Base-by-base conservation (phyloP, 2,797 vertebrate genomes). In the Liparis tanakae region DNA sequence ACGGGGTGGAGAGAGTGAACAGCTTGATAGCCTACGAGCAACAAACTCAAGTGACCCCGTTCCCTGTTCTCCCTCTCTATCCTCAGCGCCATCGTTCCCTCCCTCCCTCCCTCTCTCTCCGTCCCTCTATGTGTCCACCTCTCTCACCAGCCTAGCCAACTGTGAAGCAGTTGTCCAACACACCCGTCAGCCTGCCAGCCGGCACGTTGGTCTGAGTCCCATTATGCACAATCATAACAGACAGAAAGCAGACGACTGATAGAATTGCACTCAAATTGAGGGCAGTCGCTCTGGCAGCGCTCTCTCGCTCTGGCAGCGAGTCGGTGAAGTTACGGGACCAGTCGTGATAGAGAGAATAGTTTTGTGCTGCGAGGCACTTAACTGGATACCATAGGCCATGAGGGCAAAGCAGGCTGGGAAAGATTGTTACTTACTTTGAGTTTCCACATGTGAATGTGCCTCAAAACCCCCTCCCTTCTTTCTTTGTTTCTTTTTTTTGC, bases 21-120 rank as follows among this genome's bases (percentile, higher is more conserved):
- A 65, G 83, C 90, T 83, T 87, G 88, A 94, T 92, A 92, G 93
- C 90, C 89, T 91, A 90, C 83, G 90, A 92, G 92, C 88, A 94
- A 93, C 88, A 93, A 95, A 95, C 94, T 94, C 91, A 86, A 93
- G 90, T 94, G 92, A 95, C 92, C 94, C 91, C 87, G 70, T 89
- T 93, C 88, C 83, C 69, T 67, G 76, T 79, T 85, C 82, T 88
- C 80, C 70, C 76, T 82, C 86, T 90, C 86, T 77, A 82, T 87
- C 87, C 87, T 78, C 83, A 76, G 63, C 80, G 81, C 84, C 60
- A 74, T 76, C 72, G 41, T 74, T 90, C 82, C 74, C 80, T 89
- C 86, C 81, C 79, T 87, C 82, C 9, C n/a, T 1, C 73, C 72
- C 75, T 67, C 58, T 65, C 78, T 57, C 61, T 76, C 72, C 43